Evolutionary conservation across 2,113 vertebrate genomes (phyloP).

Genomic region (Climacteris rufus): DNA sequence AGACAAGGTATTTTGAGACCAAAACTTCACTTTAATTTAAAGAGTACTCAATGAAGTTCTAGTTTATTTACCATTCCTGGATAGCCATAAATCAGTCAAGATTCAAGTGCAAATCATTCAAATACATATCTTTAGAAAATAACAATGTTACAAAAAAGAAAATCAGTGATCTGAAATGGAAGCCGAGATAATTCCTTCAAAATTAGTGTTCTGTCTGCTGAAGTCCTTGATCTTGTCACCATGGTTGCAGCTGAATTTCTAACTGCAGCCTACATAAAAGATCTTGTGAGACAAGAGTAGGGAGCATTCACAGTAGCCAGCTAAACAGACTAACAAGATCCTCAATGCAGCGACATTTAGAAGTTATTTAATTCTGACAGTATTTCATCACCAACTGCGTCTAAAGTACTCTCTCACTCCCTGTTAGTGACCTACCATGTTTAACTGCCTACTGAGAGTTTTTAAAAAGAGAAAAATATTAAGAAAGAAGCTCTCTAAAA

Average conservation of each 20-base stretch:
- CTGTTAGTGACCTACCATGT: background rate
- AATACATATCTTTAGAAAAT: background rate
- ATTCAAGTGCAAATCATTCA: background rate
- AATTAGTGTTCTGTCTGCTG: conserved; percentile 12
- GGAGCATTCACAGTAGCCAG: background rate
- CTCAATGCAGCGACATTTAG: background rate
- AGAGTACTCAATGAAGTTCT: background rate
- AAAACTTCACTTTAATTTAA: background rate
- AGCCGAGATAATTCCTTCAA: conserved; percentile 23
- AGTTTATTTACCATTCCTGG: background rate
- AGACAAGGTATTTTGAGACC: background rate
- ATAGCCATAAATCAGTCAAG: background rate
- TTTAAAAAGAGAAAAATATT: background rate
- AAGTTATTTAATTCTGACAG: background rate
- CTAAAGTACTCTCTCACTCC: background rate
- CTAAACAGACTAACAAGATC: conserved; percentile 18
- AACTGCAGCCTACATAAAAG: conserved; percentile 22
- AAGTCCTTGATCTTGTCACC: conserved; percentile 53
- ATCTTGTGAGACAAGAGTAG: conserved; percentile 11
- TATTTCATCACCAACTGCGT: background rate
- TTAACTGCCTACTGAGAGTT: background rate
- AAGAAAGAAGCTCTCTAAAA: background rate
- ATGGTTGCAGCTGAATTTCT: conserved; percentile 56
- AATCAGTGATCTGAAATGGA: background rate
- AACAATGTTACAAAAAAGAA: background rate